Base-by-base conservation (phyloP, 2,113 vertebrate species). In the Planiliza haematocheilus region DNA sequence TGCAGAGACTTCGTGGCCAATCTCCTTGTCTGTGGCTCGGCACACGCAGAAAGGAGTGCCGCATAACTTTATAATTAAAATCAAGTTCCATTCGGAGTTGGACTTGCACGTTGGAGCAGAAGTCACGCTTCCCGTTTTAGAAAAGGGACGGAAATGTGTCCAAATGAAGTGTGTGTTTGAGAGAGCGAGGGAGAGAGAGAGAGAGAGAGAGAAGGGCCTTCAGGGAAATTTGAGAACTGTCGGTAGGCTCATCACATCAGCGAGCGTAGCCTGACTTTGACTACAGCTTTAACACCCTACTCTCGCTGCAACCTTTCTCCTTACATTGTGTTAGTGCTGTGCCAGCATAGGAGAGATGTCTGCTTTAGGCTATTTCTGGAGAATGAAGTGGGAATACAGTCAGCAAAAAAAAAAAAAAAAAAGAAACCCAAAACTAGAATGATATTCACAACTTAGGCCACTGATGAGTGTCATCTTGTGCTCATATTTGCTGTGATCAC, bases 321-420 rank as follows among this genome's bases (percentile, higher is more conserved):
- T 18, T 2, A 8, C 20, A 46, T 51, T 67, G 16, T 62, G 45
- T 64, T 62, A 49, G 16, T 58, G 58, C 74, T 78, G 58, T 41
- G 69, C 64, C 58, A 77, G 68, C 80, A 73, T 13, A 20, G 57
- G 14, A 64, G 13, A 52, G 70, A 51, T 38, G 68, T 77, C 68
- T 69, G 52, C 62, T 48, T 67, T 34, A 65, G 63, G 69, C 57
- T 61, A 55, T 64, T 79, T 67, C 10, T 11, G 16, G 52, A 21
- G 20, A 37, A 37, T 41, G 34, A 75, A 66, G 17, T 36, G n/a
- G 39, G 38, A 67, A 59, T 63, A 37, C 12, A 39, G 65, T 79
- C 65, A 83, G 70, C 65, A 79, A 11, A 55, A 68, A 42, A 14
- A 41, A 8, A 21, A 60, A 30, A 30, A 30, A 30, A 30, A 30